Conservation (phyloP, 2,888 invertebrate species). For the Lutraria lutraria region DNA sequence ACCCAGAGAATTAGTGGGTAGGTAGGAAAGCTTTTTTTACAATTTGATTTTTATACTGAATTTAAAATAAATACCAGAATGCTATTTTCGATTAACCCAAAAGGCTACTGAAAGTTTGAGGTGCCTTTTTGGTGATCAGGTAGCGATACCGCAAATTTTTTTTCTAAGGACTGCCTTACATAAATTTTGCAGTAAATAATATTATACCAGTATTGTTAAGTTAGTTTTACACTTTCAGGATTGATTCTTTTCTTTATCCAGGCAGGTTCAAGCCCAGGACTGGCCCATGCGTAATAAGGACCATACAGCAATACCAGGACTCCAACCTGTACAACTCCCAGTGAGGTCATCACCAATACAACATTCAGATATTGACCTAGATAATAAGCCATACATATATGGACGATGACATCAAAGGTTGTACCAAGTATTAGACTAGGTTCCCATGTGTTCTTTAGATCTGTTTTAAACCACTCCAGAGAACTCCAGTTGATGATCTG, state of each 20-base stretch:
- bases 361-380: slow-evolving; percentile 74
- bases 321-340: slow-evolving; percentile 69
- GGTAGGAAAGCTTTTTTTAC: too few species aligned
- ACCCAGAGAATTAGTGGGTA: too few species aligned
- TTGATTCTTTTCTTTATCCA: slow-evolving; percentile 80
- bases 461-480: slow-evolving; percentile 79
- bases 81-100: too few species aligned
- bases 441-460: slow-evolving; percentile 70
- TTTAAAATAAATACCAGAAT: too few species aligned
- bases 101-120: too few species aligned
- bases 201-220: not conserved
- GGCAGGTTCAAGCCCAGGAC: slow-evolving; percentile 74
- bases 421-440: slow-evolving; percentile 80
- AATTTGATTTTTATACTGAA: too few species aligned
- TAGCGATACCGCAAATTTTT: too few species aligned
- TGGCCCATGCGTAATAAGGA: slow-evolving; percentile 81
- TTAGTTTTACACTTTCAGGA: slow-evolving; percentile 54
- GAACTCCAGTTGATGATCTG: slow-evolving; percentile 84
- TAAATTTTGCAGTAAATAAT: too few species aligned
- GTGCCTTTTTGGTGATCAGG: too few species aligned
- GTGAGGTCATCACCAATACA: slow-evolving; percentile 70
- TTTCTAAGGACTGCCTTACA: too few species aligned
- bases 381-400: slow-evolving; percentile 76
- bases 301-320: slow-evolving; percentile 75
- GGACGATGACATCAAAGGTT: slow-evolving; percentile 80